These are phyloP conservation scores for Jaculus jaculus DNA, from an alignment of 2,113 vertebrate species.

Conservation along the genomic window DNA sequence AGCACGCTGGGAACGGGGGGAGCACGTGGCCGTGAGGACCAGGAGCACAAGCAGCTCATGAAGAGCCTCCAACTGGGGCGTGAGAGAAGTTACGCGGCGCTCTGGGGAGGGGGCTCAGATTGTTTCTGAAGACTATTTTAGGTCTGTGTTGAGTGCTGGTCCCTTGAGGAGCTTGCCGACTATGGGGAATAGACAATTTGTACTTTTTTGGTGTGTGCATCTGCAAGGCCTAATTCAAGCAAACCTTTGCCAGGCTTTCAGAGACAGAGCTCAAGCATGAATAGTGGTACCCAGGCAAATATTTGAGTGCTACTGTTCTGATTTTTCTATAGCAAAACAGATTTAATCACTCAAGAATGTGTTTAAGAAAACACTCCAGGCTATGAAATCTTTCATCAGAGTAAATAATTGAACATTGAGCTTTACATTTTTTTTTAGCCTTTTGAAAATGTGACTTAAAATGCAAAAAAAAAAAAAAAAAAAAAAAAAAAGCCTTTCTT, in stretches of 20 bases:
- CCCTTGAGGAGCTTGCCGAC: neutral
- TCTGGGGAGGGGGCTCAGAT: neutral
- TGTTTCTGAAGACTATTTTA: constrained; percentile 24
- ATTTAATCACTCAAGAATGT: constrained; percentile 30
- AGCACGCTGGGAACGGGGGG: neutral
- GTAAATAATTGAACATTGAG: constrained; percentile 24
- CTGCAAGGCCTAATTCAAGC: constrained; percentile 33
- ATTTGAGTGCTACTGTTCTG: constrained; percentile 24
- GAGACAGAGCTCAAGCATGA: constrained; percentile 47
- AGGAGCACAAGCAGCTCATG: neutral
- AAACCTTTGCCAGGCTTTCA: constrained; percentile 52
- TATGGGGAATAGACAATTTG: constrained; percentile 35
- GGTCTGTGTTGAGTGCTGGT: neutral
- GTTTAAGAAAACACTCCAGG: constrained; percentile 15
- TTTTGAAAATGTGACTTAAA: constrained; percentile 3
- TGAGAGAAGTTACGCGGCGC: neutral
- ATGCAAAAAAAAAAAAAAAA: constrained; percentile 31
- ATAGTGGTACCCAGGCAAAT: neutral
- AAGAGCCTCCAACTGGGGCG: neutral
- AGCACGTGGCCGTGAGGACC: neutral
- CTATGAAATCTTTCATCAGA: constrained; percentile 16
- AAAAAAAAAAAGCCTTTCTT: neutral
- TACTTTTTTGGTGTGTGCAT: neutral
- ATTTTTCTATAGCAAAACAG: constrained; percentile 35
- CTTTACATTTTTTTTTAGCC: constrained; percentile 1